Base-by-base conservation (phyloP, 2,113 vertebrate species). In the Pachyramphus minor region DNA sequence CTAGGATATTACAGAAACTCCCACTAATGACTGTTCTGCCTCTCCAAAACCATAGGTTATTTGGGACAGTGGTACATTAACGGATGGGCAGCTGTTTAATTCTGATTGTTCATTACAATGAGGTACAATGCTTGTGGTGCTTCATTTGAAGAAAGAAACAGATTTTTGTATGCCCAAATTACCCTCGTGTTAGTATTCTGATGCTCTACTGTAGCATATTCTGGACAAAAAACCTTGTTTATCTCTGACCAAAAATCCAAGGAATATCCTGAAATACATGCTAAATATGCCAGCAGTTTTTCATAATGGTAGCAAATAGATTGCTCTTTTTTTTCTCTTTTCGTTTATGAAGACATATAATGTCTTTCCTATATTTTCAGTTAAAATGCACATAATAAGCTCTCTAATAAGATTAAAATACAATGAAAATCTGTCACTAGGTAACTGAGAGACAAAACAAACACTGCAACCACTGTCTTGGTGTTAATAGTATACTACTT, bases 401-500 rank as follows among this genome's bases (percentile, higher is more conserved):
- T 71, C 42, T 42, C 64, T 84, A 86, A 52, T 53, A 41, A 59
- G 6, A 5, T 77, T 90, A 84, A 94, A 86, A 80, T 77, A 47
- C 22, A 59, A 55, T 50, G 24, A 47, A 88, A 71, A 63, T 58
- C 71, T 94, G 96, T 94, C 96, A 41, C 92, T 94, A 92, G 76
- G 93, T 64, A 94, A 91, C 89, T 37, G 55, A 76, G 69, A 77
- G 35, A 67, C 62, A 87, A 41, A 91, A 90, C 78, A 95, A 95
- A 88, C 49, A 78, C 27, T 73, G 42, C 53, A 64, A 49, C 58
- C n/a, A 62, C 52, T 75, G 68, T 72, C 60, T 77, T 42, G 72
- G 17, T 50, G 87, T 71, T 96, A 95, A 87, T 84, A 64, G 69
- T 55, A 49, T 17, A 12, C 8, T 85, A 39, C 71, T 27, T 83